Conservation (phyloP, 2,888 invertebrate genomes). For the Hyles lineata region DNA sequence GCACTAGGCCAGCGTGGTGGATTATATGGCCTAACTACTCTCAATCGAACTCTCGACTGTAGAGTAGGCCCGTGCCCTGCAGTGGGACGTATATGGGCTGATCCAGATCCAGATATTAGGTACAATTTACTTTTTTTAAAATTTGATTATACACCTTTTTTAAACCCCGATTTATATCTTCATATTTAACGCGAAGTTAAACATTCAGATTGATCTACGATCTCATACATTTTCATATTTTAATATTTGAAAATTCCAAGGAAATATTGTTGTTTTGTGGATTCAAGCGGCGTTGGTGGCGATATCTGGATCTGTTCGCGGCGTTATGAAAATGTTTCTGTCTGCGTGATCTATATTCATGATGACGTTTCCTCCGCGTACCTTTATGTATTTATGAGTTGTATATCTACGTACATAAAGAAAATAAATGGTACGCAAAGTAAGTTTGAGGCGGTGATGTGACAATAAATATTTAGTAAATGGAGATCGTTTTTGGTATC, state of each 20-base stretch:
- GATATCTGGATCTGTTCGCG: not conserved
- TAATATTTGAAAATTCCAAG: not conserved
- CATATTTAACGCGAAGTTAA: not conserved
- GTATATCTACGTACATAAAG: not conserved
- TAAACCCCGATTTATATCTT: no score
- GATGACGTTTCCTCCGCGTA: not conserved
- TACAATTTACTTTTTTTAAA: no score
- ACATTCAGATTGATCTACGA: not conserved
- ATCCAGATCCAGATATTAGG: no score
- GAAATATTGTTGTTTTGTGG: not conserved
- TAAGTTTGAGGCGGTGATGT: not conserved
- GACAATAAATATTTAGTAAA: no score
- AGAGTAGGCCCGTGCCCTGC: no score
- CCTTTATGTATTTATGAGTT: conserved; percentile 24
- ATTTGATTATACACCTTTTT: no score
- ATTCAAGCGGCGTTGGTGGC: not conserved
- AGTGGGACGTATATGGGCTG: no score
- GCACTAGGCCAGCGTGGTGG: no score
- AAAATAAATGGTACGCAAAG: not conserved
- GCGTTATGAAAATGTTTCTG: conserved; percentile 9
- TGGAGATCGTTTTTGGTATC: no score
- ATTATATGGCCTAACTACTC: no score
- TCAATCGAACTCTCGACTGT: no score
- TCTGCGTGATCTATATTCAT: conserved; percentile 21
- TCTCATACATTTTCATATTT: not conserved